Evolutionary conservation across 2,113 vertebrate genomes (phyloP), one percentile per base, ranked within the genome.

Genomic region (Atractosteus spatula): DNA sequence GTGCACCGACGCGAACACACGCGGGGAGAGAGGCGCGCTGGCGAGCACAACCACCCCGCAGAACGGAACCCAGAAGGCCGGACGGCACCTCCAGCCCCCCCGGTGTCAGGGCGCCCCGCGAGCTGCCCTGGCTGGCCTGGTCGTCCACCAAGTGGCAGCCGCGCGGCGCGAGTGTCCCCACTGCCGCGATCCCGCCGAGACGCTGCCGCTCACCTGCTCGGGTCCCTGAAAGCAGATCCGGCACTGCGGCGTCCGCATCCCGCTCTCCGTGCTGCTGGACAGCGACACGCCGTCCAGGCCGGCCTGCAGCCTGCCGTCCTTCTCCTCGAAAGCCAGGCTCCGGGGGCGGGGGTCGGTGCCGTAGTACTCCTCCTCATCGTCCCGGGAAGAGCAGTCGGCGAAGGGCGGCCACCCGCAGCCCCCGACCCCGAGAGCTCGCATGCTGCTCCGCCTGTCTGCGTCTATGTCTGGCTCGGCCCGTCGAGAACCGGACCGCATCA

Each of bases 211-310:
- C 87, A 97, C 95, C 95, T 97, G 95, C 85, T 97, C 95, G 0
- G 89, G 94, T 81, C 95, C 95, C 76, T 97, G 95, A 89, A 97
- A 97, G 77, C 95, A 97, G 90, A 97, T 97, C 80, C 95, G 89
- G 85, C 95, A 96, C 91, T 96, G 95, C 55, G 95, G 95, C 77
- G 91, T 93, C 79, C 94, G 91, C 85, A 94, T 91, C 71, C 95
- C 95, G 85, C 94, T 96, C 76, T 89, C 88, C 77, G 91, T 90
- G 89, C 94, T 93, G 85, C 93, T 96, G 81, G 89, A 88, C 82
- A 96, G 93, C 7, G 95, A 96, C 83, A 96, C 90, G 5, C 93
- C 89, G 88, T 97, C 95, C 91, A 94, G 91, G 76, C 93, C 93
- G 80, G 89, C 89, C 77, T 91, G 92, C 76, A 91, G 89, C 73